phyloP scores from a whole-genome alignment of 2,888 invertebrate species.

The Cyclophora punctaria region DNA sequence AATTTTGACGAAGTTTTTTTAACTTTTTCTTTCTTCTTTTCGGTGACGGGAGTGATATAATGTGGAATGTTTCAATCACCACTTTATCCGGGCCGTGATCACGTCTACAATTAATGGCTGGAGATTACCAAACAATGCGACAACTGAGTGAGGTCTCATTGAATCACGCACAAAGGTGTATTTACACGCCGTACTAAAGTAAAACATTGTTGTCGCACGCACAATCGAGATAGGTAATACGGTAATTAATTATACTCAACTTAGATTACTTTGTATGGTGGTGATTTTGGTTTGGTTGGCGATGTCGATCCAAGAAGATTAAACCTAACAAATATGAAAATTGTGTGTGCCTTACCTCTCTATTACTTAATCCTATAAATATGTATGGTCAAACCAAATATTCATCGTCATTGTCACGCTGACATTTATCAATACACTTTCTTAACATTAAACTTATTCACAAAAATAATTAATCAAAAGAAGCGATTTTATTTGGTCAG shows the following conservation, averaged over 20 bases:
- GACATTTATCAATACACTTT: background rate
- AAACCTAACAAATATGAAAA: too few species aligned
- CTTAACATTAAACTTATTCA: too few species aligned
- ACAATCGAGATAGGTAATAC: constrained; percentile 12
- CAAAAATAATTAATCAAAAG: too few species aligned
- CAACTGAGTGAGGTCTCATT: constrained; percentile 16
- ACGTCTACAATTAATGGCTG: constrained; percentile 18
- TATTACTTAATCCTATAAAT: too few species aligned
- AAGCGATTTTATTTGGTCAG: background rate
- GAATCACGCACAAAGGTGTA: constrained; percentile 24
- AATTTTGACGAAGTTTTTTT: too few species aligned
- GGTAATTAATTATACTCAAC: constrained; percentile 15
- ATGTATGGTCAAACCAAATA: too few species aligned
- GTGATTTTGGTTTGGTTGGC: background rate
- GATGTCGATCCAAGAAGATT: too few species aligned
- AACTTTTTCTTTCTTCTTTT: too few species aligned
- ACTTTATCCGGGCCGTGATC: background rate
- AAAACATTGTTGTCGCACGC: constrained; percentile 13
- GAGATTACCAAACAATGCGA: constrained; percentile 15
- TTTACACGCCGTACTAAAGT: constrained; percentile 18
- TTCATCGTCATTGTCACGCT: background rate
- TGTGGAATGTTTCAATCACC: too few species aligned
- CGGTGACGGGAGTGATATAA: too few species aligned
- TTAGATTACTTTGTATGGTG: constrained; percentile 1
- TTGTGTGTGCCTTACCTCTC: background rate